Evolutionary conservation across 2,113 vertebrate genomes (phyloP).

Genomic region (Saimiri boliviensis): DNA sequence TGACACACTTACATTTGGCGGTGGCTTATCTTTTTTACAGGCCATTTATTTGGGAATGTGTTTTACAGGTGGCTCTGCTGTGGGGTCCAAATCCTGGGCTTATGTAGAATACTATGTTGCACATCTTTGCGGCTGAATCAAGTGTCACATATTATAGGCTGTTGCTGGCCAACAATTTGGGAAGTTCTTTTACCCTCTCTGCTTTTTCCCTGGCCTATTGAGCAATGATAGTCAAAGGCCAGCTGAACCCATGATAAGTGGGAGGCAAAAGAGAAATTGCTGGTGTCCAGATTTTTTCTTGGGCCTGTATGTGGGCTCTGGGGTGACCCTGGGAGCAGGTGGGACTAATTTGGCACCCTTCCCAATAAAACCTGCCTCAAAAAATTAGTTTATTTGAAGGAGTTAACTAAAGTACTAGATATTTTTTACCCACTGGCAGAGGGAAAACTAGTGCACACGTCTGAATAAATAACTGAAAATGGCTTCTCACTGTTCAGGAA

Average conservation of each 20-base stretch:
- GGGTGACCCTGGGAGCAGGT: constrained; percentile 38
- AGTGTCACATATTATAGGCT: constrained; percentile 20
- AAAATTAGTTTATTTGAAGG: constrained; percentile 78
- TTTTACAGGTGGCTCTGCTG: constrained; percentile 76
- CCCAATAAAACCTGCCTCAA: constrained; percentile 68
- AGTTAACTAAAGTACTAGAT: constrained; percentile 75
- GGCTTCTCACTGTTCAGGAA: constrained; percentile 85
- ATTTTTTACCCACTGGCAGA: constrained; percentile 79
- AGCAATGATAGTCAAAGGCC: constrained; percentile 40
- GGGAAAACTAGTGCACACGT: constrained; percentile 77
- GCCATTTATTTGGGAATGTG: constrained; percentile 73
- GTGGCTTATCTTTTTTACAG: constrained; percentile 55
- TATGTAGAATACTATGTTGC: not conserved
- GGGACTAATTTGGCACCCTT: constrained; percentile 13
- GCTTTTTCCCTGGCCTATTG: constrained; percentile 44
- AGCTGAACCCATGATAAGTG: constrained; percentile 52
- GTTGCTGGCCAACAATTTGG: not conserved
- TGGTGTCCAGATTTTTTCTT: not conserved
- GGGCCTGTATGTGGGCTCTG: not conserved
- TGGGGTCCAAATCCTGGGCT: constrained; percentile 51
- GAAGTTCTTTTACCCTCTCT: constrained; percentile 8
- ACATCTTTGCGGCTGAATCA: constrained; percentile 13
- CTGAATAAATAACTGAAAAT: constrained; percentile 86
- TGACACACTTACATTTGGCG: constrained; percentile 44
- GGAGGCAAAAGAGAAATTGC: not conserved